A percentile compares a stretch with the other conserved stretches of the same genome.
phyloP scores from a whole-genome alignment of 2,113 vertebrate genomes.

The Stegastes partitus region DNA sequence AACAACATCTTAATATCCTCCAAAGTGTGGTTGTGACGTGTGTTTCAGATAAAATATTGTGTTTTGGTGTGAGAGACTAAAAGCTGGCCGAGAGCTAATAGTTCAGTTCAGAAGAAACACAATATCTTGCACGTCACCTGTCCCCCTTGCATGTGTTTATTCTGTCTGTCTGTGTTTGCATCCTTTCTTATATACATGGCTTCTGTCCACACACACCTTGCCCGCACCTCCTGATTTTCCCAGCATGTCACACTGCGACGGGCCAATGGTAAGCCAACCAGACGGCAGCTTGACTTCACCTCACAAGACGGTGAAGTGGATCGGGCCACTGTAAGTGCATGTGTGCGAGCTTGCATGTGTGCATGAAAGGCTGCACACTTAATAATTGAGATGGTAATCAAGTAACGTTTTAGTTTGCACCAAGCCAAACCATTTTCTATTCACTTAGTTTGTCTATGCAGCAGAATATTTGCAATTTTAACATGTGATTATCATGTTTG shows the following conservation, averaged over 20 bases:
- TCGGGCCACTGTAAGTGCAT: conserved; percentile 88
- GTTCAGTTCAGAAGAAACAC: background rate
- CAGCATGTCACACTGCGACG: conserved; percentile 88
- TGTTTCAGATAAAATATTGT: too few relatives aligned
- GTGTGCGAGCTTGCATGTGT: conserved; percentile 19
- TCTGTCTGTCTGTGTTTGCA: conserved; percentile 70
- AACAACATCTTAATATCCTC: conserved; percentile 20
- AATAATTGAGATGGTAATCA: background rate
- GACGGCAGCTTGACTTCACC: conserved; percentile 86
- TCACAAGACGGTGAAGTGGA: conserved; percentile 87
- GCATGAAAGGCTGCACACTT: background rate
- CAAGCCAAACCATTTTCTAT: background rate
- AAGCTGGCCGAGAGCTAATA: too few relatives aligned
- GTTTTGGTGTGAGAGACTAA: too few relatives aligned
- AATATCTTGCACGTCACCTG: conserved; percentile 33
- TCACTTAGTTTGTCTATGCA: background rate
- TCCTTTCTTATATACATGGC: conserved; percentile 44
- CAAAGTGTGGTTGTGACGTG: background rate
- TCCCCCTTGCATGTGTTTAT: conserved; percentile 61
- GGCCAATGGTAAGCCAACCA: conserved; percentile 83
- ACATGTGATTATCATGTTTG: background rate
- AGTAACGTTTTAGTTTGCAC: too few relatives aligned
- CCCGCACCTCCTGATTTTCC: conserved; percentile 71
- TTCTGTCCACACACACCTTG: conserved; percentile 48
- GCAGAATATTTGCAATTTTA: background rate